Base-by-base conservation (phyloP, 1,140 invertebrate genomes). In the Drosophila equinoxialis region DNA sequence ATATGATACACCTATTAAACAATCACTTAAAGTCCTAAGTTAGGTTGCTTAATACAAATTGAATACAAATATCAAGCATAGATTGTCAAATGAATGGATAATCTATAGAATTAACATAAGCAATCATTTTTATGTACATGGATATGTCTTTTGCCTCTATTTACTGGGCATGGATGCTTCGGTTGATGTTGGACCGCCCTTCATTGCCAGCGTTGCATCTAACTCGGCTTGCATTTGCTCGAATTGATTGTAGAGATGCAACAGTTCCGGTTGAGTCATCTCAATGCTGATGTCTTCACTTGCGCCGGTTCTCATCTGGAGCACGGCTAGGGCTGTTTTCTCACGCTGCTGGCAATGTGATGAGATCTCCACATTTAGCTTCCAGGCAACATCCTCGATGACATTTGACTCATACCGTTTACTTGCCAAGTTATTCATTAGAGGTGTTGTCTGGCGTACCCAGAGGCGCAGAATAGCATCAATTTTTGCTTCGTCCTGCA, bases 401-500 rank as follows among this genome's bases (percentile, higher is more conserved):
- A 92, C 91, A 77, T 92, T 92, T 4, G 89, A 91, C 57, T 91
- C 91, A 54, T 91, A 91, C 0, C 81, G 83, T 48, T 91, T 90
- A 39, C 77, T 77, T 6, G 90, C 90, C 67, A 92, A 68, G 62
- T 91, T 92, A 57, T 91, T 89, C 69, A 91, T 79, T 30, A 92
- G 83, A 2, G 91, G 90, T 7, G 86, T 91, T 7, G 91, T 91
- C 30, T 92, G 86, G 1, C 87, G 78, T 11, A 92, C 90, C 91
- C 91, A 92, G 14, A 92, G 57, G 0, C 90, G 71, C 35, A 92
- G 54, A 6, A 92, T 92, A 10, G 91, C 91, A 90, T 92, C 91
- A 64, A 92, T 90, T 77, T 92, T 92, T 4, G 91, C 90, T 62
- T 92, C 91, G 42, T 92, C 91, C 41, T 91, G 77, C 57, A 92